Base-by-base conservation (phyloP, 1,140 invertebrate species). In the Lanistes nyassanus region DNA sequence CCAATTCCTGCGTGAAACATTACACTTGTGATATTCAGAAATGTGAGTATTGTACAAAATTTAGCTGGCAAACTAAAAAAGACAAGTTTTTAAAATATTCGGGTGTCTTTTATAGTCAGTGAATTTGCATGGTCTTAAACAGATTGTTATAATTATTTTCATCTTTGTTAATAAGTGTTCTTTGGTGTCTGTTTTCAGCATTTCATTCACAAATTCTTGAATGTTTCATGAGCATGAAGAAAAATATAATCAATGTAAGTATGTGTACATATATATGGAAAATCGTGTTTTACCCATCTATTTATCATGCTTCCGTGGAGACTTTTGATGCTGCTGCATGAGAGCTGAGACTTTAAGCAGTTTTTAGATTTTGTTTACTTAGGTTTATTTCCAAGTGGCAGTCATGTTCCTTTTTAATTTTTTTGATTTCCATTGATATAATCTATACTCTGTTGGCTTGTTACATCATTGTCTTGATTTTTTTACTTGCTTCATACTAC, bases 151-250 rank as follows among this genome's bases (percentile, higher is more conserved):
- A 13, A n/a, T n/a, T n/a, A n/a, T n/a, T n/a, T n/a, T n/a, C n/a
- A n/a, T n/a, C 56, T 60, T 60, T 60, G 7, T 23, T 60, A 31
- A 23, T 60, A 6, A 6, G 23, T 60, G n/a, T 7, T 31, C 23
- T 60, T 60, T 42, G 37, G 19, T 9, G 11, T 62, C 69, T 42
- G 62, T 39, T 83, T 86, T 37, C 90, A 95, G 96, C 95, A 16
- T 95, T 96, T 86, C 97, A 99, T 90, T 96, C 97, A 90, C 96
- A 98, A 90, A 91, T 98, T 23, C 89, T 98, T 78, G 97, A 99
- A 89, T 97, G 95, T 87, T 90, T 98, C 42, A 98, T 99, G 96
- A 94, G 94, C 11, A 91, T 97, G 75, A 98, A 98, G 89, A 92
- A 93, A 78, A 94, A 94, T 81, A 92, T 98, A 23, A 93, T 96